Percentiles rank a stretch among this genome's conserved stretches.
phyloP scores from a whole-genome alignment of 2,888 invertebrate species.

The Elysia crispata region DNA sequence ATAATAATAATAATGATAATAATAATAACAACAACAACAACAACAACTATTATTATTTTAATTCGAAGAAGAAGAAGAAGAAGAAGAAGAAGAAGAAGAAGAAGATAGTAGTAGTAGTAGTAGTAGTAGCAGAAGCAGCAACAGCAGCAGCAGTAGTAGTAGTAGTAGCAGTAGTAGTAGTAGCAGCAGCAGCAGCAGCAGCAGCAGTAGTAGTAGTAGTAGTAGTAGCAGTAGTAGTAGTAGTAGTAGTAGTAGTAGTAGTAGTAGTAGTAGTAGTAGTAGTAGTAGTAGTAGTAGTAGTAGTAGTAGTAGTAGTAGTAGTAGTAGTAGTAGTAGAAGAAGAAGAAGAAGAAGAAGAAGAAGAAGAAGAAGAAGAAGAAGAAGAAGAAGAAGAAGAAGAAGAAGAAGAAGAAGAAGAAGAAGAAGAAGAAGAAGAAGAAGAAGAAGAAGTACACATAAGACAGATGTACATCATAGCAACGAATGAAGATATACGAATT shows the following conservation, averaged over 20 bases:
- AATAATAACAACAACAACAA: too few species aligned
- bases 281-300: too few species aligned
- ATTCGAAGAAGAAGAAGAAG: too few species aligned
- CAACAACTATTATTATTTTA: too few species aligned
- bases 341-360: conserved; percentile 19
- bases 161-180: not conserved
- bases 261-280: not conserved
- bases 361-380: conserved; percentile 19
- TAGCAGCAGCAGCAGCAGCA: not conserved
- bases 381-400: conserved; percentile 5
- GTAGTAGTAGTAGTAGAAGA: not conserved
- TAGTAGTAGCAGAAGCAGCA: not conserved
- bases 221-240: not conserved
- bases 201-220: not conserved
- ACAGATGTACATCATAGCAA: too few species aligned
- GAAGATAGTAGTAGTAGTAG: not conserved
- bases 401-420: conserved; percentile 12
- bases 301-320: not conserved
- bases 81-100: too few species aligned
- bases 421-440: conserved; percentile 19
- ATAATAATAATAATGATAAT: too few species aligned
- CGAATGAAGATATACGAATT: too few species aligned
- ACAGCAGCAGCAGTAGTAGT: not conserved
- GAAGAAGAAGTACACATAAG: not conserved
- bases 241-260: not conserved